Evolutionary conservation across 2,113 vertebrate species (phyloP).

Genomic region (Ailurus styani): DNA sequence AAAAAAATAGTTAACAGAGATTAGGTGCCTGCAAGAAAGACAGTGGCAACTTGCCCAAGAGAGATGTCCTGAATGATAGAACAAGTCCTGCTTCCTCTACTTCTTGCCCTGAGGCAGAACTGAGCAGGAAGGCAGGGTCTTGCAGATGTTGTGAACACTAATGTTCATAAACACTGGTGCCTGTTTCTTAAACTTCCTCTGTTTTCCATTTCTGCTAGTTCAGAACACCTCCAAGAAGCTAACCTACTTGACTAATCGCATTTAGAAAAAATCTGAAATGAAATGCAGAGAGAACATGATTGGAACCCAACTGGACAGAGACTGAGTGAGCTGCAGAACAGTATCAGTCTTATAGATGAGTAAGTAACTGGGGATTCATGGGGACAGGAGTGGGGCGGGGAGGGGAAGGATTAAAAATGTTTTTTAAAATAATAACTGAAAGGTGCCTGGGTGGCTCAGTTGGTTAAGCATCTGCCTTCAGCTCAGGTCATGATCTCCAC

Average conservation of each 20-base stretch:
- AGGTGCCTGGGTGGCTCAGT: not conserved
- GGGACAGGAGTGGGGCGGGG: fast-evolving
- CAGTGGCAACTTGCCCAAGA: not conserved
- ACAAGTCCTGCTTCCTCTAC: fast-evolving
- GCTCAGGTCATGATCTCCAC: not conserved
- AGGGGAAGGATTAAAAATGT: not conserved
- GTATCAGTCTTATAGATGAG: not conserved
- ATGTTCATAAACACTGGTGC: not conserved
- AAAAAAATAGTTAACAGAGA: not conserved
- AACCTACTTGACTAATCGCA: not conserved
- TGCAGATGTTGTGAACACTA: not conserved
- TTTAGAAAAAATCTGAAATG: not conserved
- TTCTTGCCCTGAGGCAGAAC: not conserved
- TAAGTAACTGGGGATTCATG: not conserved
- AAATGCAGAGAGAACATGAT: not conserved
- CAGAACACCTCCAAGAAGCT: not conserved
- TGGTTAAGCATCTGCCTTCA: not conserved
- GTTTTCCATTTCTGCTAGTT: not conserved
- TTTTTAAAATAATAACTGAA: not conserved
- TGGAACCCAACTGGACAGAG: not conserved
- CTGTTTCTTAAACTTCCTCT: not conserved
- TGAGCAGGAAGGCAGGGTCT: not conserved
- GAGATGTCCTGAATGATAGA: not conserved
- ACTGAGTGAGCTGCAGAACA: not conserved
- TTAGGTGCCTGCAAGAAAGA: not conserved